A percentile compares a stretch with the other conserved stretches of the same genome.
Conservation (phyloP, 1,140 invertebrate genomes). For the Dendroctonus ponderosae region DNA sequence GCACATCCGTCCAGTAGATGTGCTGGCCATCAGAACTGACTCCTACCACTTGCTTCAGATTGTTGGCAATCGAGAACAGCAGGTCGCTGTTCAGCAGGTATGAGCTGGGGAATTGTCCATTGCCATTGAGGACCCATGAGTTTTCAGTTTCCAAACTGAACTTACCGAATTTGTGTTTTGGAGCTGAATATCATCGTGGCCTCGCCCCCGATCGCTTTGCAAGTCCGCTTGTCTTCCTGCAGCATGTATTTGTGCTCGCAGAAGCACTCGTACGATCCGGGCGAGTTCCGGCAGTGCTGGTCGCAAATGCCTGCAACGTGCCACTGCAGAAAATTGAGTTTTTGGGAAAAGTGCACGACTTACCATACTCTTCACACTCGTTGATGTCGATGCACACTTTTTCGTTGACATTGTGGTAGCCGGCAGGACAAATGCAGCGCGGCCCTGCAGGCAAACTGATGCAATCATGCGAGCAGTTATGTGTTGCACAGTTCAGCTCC, state of each 20-base stretch:
- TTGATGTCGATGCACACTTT: conserved; percentile 63
- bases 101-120: conserved; percentile 6
- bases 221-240: conserved; percentile 65
- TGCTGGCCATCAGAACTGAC: conserved; percentile 64
- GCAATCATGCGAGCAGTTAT: conserved; percentile 52
- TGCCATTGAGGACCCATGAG: not conserved
- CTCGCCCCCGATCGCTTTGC: conserved; percentile 65
- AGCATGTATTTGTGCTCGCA: conserved; percentile 76
- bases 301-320: conserved; percentile 63
- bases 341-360: conserved; percentile 1
- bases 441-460: conserved; percentile 51
- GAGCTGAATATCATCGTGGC: conserved; percentile 65
- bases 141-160: not conserved
- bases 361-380: conserved; percentile 73
- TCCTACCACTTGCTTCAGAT: conserved; percentile 63
- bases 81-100: conserved; percentile 53
- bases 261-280: conserved; percentile 74
- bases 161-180: conserved; percentile 51
- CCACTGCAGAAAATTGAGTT: not conserved
- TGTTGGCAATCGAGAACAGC: conserved; percentile 52
- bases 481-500: conserved; percentile 48
- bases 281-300: conserved; percentile 77
- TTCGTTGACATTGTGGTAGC: conserved; percentile 48
- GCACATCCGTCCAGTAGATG: conserved; percentile 75
- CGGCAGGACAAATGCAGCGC: conserved; percentile 53